phyloP scores from a whole-genome alignment of 2,113 vertebrate genomes.

The Nipponia nippon region DNA sequence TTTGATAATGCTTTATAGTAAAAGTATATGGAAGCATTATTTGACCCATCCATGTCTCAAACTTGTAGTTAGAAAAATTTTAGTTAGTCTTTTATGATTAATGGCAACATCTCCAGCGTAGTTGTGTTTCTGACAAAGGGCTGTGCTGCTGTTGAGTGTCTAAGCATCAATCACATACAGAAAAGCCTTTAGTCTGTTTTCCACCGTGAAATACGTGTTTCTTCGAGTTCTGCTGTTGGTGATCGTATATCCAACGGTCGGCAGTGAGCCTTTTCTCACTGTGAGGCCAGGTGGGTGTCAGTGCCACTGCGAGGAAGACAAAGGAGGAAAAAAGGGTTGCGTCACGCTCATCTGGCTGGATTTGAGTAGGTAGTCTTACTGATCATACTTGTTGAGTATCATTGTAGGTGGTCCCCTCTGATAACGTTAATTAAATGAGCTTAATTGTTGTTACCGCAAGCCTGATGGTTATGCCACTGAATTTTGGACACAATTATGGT shows the following conservation, averaged over 20 bases:
- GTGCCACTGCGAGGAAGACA: background rate
- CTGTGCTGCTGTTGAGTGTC: background rate
- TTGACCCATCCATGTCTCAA: background rate
- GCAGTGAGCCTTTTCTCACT: background rate
- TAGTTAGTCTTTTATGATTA: background rate
- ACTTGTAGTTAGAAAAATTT: background rate
- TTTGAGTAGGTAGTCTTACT: background rate
- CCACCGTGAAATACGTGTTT: background rate
- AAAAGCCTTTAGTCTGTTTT: background rate
- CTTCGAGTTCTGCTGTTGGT: background rate
- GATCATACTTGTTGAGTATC: background rate
- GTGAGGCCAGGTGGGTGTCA: background rate
- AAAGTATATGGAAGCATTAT: background rate
- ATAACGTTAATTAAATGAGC: background rate
- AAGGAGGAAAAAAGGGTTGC: background rate
- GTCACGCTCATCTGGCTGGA: background rate
- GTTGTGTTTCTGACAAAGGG: background rate
- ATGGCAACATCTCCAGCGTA: background rate
- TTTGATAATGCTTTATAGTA: background rate
- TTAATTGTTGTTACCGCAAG: background rate
- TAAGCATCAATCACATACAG: too few species aligned
- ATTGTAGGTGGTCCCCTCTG: background rate
- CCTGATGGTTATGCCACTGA: background rate
- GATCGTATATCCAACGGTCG: fast-evolving
- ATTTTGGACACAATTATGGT: background rate